Evolutionary conservation across 2,797 vertebrate species (phyloP).

Genomic region (Pristis pectinata): DNA sequence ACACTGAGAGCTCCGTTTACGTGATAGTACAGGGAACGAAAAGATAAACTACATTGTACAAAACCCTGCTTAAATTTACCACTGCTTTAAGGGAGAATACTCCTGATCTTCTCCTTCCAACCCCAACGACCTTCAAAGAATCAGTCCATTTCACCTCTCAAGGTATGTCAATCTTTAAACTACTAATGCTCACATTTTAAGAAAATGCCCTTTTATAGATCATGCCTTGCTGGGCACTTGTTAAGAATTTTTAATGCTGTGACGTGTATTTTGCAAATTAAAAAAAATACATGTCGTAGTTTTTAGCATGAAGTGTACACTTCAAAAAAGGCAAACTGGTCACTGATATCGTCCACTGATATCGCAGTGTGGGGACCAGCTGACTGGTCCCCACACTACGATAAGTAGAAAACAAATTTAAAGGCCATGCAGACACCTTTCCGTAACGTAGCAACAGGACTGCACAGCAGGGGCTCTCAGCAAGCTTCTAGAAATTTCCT

Average conservation of each 20-base stretch:
- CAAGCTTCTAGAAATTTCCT: not conserved
- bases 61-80: conserved; percentile 52
- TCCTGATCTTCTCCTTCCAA: conserved; percentile 41
- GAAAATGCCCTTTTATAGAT: not conserved
- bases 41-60: conserved; percentile 52
- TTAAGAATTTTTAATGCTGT: not conserved
- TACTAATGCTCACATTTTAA: not conserved
- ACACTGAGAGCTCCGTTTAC: conserved; percentile 67
- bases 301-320: not conserved
- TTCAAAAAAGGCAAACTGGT: not conserved
- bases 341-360: not conserved
- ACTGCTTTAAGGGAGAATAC: conserved; percentile 47
- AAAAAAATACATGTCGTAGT: not conserved
- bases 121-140: conserved; percentile 44
- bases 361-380: too few species aligned
- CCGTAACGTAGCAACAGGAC: not conserved
- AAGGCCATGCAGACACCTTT: not conserved
- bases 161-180: not conserved
- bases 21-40: conserved; percentile 56
- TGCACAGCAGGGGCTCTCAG: not conserved
- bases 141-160: not conserved
- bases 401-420: not conserved
- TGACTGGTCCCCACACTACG: not conserved
- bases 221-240: not conserved
- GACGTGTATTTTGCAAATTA: not conserved